Evolutionary conservation across 30 jellyfish, hydroid and myxozoan genomes (phyloP).

Genomic region (Turritopsis rubra): DNA sequence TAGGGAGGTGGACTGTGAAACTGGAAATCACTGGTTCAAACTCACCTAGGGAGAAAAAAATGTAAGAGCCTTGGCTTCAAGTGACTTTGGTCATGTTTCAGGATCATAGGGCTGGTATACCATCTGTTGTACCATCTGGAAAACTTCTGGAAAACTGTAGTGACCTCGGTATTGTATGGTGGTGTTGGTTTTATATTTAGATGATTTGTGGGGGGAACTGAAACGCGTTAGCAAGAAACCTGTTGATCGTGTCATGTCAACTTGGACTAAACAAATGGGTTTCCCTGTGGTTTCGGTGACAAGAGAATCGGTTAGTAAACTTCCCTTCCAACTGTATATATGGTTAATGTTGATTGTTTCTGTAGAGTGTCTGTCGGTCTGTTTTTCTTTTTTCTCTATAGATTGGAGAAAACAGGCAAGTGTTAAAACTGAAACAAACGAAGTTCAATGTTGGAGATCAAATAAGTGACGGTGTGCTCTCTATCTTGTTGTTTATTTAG

Average conservation of each 20-base stretch:
- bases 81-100: too few species aligned
- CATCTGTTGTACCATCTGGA: too few species aligned
- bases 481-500: neutral
- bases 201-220: constrained; percentile 91
- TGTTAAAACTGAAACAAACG: constrained; percentile 3
- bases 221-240: constrained; percentile 89
- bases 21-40: too few species aligned
- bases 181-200: too few species aligned
- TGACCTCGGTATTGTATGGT: too few species aligned
- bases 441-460: constrained; percentile 4
- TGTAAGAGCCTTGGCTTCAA: too few species aligned
- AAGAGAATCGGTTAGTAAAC: constrained; percentile 19
- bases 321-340: neutral
- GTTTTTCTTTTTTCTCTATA: neutral
- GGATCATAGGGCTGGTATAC: too few species aligned
- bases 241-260: constrained; percentile 83
- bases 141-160: too few species aligned
- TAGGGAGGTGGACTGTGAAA: too few species aligned
- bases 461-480: neutral
- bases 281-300: constrained; percentile 91
- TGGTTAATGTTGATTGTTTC: neutral
- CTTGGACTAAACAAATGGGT: constrained; percentile 99
- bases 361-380: neutral
- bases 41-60: too few species aligned
- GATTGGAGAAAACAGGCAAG: constrained; percentile 4